Percentiles rank a stretch among this genome's conserved stretches.
Conservation (phyloP, 2,797 vertebrate genomes). For the Parauchenoglanis punctatus region DNA sequence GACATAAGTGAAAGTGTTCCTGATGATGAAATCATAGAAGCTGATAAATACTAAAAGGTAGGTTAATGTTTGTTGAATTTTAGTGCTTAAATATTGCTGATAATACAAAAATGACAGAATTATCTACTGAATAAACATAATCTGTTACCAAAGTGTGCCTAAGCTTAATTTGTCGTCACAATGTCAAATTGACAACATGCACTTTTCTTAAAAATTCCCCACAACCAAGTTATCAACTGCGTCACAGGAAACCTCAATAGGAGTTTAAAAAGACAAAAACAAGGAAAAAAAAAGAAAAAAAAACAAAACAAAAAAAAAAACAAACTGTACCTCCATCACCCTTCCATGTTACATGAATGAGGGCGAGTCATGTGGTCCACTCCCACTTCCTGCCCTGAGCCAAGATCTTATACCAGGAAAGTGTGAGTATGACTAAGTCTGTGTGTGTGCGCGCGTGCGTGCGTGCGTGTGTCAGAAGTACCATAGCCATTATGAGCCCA, state of each 20-base stretch:
- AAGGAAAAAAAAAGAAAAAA: too few species aligned
- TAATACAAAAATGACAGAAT: neutral
- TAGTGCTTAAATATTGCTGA: neutral
- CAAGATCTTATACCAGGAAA: constrained; percentile 17
- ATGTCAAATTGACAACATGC: neutral
- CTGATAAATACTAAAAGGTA: neutral
- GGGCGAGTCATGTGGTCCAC: constrained; percentile 46
- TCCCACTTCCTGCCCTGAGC: constrained; percentile 30
- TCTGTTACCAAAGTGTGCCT: neutral
- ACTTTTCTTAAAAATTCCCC: neutral
- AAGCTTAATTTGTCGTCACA: neutral
- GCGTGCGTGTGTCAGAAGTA: neutral
- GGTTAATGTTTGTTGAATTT: neutral
- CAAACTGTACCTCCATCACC: neutral
- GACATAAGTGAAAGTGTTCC: neutral
- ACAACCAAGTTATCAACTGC: neutral
- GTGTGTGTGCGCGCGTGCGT: neutral
- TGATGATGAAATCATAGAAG: neutral
- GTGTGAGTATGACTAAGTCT: neutral
- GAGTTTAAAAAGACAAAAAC: neutral
- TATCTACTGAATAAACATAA: neutral
- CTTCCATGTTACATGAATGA: constrained; percentile 25
- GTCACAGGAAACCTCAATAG: constrained; percentile 1
- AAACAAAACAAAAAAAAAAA: neutral
- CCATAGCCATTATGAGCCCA: neutral